Base-by-base conservation (phyloP, 2,888 invertebrate genomes). In the Itoplectis maculator region DNA sequence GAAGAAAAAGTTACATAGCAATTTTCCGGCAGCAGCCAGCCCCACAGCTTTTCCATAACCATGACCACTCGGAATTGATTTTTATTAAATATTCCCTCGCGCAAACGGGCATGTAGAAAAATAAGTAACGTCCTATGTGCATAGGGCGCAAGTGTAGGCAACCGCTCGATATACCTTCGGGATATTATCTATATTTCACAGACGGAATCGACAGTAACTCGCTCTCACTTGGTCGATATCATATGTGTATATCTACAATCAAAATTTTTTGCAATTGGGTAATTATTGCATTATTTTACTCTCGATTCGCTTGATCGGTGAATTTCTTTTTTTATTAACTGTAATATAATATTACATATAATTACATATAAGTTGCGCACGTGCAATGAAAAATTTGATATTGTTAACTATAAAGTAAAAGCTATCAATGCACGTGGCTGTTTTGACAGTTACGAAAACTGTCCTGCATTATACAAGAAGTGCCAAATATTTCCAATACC, bases 21-120 rank as follows among this genome's bases (percentile, higher is more conserved):
- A 45, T 72, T 59, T 72, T 42, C 1, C 45, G 6, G 42, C 72
- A 3, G 11, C 42, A 59, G 59, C 40, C 45, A 45, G 15, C 29
- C 18, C 18, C 45, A 15, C 29, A 13, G 29, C 59, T 47, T 56
- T 42, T 72, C 72, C 56, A 72, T 72, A 59, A 59, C 72, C 59
- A 47, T 47, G 59, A 59, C 72, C 59, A 72, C 54, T 72, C 72
- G 15, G 35, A 59, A 59, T 72, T 15, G 72, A 72, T 45, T 72
- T 72, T 72, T 59, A 35, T 35, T 59, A 72, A 72, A 59, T 45
- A 72, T 59, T 54, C 54, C 40, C 54, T 54, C 9, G 40, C 40
- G n/a, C 40, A 54, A 35, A 11, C 20, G 40, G 51, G 23, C 37
- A 54, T 54, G 66, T 23, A 69, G 11, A 13, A 69, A 51, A 69